phyloP scores from a whole-genome alignment of 2,113 vertebrate species.

The Otocyon megalotis region DNA sequence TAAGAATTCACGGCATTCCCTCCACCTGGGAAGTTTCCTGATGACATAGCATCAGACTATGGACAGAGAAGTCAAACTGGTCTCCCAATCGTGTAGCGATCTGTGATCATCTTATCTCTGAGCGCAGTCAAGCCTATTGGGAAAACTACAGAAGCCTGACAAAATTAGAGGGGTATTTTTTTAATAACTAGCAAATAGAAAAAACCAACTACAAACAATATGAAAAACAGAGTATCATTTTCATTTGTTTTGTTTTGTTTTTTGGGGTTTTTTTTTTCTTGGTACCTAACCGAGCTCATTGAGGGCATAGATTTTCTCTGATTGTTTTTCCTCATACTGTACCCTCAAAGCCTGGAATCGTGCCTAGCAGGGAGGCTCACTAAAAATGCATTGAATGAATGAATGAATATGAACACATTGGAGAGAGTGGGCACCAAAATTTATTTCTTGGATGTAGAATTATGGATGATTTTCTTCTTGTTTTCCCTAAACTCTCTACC shows the following conservation, averaged over 20 bases:
- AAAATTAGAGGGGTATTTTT: not conserved
- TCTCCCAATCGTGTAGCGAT: not conserved
- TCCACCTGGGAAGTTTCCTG: not conserved
- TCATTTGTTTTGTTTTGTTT: not conserved
- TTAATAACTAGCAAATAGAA: not conserved
- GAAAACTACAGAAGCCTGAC: not conserved
- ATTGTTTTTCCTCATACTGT: not conserved
- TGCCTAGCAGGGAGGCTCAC: not conserved
- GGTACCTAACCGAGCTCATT: not conserved
- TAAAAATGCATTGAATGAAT: conserved; percentile 28
- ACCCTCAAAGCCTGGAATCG: not conserved
- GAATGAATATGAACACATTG: not conserved
- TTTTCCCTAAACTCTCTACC: not conserved
- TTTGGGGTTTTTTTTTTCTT: not conserved
- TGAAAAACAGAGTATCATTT: not conserved
- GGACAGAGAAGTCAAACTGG: not conserved
- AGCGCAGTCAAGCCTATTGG: not conserved
- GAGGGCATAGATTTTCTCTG: not conserved
- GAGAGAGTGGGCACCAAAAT: not conserved
- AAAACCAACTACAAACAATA: not conserved
- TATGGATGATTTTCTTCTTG: not conserved
- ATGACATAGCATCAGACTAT: not conserved
- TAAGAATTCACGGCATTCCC: not conserved
- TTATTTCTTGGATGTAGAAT: not conserved
- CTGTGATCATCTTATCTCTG: not conserved